phyloP scores from a whole-genome alignment of 2,888 invertebrate genomes.

The Rhogogaster chlorosoma region DNA sequence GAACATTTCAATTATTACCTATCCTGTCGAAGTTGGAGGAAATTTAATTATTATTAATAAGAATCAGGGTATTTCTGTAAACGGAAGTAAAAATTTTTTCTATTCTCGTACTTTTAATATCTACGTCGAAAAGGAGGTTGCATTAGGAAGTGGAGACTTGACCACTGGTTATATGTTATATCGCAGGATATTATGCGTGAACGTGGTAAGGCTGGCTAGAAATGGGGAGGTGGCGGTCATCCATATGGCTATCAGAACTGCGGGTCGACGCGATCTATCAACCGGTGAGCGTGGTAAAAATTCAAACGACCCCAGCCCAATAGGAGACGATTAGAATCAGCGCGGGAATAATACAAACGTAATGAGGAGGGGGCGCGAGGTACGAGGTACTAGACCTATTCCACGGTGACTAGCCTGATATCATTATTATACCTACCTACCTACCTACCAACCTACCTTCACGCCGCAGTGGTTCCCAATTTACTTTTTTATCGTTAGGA shows the following conservation, averaged over 20 bases:
- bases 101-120: neutral
- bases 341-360: conserved; percentile 55
- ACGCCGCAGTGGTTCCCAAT: conserved; percentile 62
- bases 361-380: conserved; percentile 48
- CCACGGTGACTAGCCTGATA: conserved; percentile 52
- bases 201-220: conserved; percentile 7
- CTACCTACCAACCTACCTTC: conserved; percentile 61
- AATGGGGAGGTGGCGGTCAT: conserved; percentile 49
- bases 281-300: conserved; percentile 54
- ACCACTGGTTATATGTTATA: conserved; percentile 15
- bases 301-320: conserved; percentile 51
- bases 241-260: conserved; percentile 50
- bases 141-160: conserved; percentile 1
- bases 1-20: neutral
- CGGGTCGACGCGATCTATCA: conserved; percentile 53
- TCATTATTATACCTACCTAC: conserved; percentile 60
- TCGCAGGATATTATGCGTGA: conserved; percentile 41
- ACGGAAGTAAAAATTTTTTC: neutral
- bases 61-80: neutral
- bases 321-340: conserved; percentile 53
- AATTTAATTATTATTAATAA: neutral
- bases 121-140: neutral
- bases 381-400: conserved; percentile 25
- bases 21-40: neutral
- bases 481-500: conserved; percentile 54